These are phyloP conservation scores for Tenebrosternarchus preto DNA, from an alignment of 2,113 vertebrate genomes.

Conservation along the genomic window DNA sequence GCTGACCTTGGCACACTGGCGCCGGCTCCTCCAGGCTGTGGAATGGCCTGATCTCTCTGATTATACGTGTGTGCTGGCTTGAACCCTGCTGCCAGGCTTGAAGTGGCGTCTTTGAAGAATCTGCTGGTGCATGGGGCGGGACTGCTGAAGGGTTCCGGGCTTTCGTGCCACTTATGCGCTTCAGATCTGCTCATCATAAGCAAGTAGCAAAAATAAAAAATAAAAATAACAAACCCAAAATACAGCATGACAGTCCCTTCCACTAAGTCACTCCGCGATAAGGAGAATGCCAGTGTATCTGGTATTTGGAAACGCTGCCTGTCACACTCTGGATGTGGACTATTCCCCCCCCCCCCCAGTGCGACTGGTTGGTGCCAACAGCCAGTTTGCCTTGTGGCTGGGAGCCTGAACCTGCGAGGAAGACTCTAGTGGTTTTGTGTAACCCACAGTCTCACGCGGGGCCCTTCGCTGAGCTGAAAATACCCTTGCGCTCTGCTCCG, in stretches of 20 bases:
- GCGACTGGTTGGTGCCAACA: no score
- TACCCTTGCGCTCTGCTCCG: not conserved
- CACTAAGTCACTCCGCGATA: not conserved
- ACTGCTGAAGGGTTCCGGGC: conserved; percentile 18
- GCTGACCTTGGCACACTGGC: conserved; percentile 41
- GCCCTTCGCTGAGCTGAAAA: conserved; percentile 23
- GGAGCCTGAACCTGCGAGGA: conserved; percentile 40
- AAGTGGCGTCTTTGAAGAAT: conserved; percentile 44
- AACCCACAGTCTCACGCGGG: conserved; percentile 2
- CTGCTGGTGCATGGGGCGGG: not conserved
- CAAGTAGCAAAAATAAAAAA: not conserved
- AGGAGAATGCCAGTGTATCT: not conserved
- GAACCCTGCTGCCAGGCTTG: conserved; percentile 27
- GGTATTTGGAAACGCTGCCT: not conserved
- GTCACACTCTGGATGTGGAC: not conserved
- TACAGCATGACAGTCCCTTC: no score
- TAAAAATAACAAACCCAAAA: not conserved
- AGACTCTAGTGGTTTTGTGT: not conserved
- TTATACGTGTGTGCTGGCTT: conserved; percentile 32
- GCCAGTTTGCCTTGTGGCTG: not conserved
- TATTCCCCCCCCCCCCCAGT: no score
- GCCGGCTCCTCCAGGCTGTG: not conserved
- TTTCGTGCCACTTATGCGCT: conserved; percentile 36
- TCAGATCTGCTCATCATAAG: conserved; percentile 32
- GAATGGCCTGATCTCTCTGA: conserved; percentile 29